Evolutionary conservation across 2,797 vertebrate genomes (phyloP), one percentile per base, ranked within the genome.

Genomic region (Bradypus variegatus): DNA sequence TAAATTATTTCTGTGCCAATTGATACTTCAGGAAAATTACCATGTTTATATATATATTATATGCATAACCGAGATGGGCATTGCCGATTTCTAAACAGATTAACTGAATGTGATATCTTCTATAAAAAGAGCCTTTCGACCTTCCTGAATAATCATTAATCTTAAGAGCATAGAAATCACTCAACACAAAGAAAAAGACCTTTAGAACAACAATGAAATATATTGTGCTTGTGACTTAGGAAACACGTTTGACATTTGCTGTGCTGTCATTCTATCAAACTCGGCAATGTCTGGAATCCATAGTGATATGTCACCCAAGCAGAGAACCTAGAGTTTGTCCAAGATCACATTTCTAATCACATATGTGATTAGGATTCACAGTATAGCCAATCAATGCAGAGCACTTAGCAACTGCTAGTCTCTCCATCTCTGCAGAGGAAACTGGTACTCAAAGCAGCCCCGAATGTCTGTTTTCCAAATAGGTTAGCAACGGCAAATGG

Each of bases 131-230:
- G 25, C 0, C 38, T 41, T 82, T 14, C 36, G 89, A 36, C 53
- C 8, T 90, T 93, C 25, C 38, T 77, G 79, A 88, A 77, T 88
- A 86, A 85, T 93, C 29, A 90, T 78, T 85, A 82, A 82, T 58
- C 5, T 14, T 75, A 87, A 48, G 55, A 89, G 36, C 29, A 83
- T 16, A 86, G 50, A 91, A 88, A 88, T 91, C 41, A 86, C 33
- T 87, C 38, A 76, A 18, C 58, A 67, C 31, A 78, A 89, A 88
- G 78, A 75, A 92, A 81, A 92, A 77, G 10, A 77, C 18, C n/a
- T 77, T 86, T 73, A 55, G 15, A 88, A 86, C 15, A 11, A 79
- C 41, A 84, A 65, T 79, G 64, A 88, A 83, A 91, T 36, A 78
- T 16, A 65, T 25, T 53, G 27, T 14, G 67, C 6, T 88, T 62